phyloP scores from a whole-genome alignment of 2,888 invertebrate genomes.

The Zeuzera pyrina region DNA sequence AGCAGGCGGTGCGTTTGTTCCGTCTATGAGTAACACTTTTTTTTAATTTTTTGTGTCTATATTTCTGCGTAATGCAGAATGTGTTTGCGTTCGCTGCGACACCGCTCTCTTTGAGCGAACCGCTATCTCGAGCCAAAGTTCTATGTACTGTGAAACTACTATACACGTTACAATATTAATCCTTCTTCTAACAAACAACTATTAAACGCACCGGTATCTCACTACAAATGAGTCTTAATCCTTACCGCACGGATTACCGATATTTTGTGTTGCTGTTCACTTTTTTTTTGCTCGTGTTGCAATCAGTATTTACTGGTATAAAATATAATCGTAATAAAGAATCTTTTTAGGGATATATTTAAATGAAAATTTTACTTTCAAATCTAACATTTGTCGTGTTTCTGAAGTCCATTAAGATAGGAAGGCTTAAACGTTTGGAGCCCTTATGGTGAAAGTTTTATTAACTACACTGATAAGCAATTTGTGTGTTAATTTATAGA shows the following conservation, averaged over 20 bases:
- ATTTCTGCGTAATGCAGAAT: slow-evolving; percentile 48
- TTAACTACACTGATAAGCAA: slow-evolving; percentile 37
- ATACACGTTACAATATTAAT: slow-evolving; percentile 54
- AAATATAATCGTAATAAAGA: too few relatives aligned
- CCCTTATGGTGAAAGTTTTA: slow-evolving; percentile 36
- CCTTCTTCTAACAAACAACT: slow-evolving; percentile 51
- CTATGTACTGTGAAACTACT: slow-evolving; percentile 36
- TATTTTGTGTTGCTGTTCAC: slow-evolving; percentile 53
- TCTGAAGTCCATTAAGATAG: slow-evolving; percentile 6
- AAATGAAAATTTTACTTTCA: slow-evolving; percentile 22
- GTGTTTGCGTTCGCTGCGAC: slow-evolving; percentile 26
- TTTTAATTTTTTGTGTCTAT: slow-evolving; percentile 33
- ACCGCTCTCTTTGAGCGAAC: slow-evolving; percentile 26
- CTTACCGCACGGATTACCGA: slow-evolving; percentile 54
- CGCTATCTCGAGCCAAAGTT: slow-evolving; percentile 26
- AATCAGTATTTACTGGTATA: too few relatives aligned
- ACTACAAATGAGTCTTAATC: slow-evolving; percentile 58
- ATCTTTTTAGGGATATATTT: too few relatives aligned
- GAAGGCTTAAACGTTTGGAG: slow-evolving; percentile 10
- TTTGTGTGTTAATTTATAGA: too few relatives aligned
- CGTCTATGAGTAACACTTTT: too few relatives aligned
- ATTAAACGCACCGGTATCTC: slow-evolving; percentile 52
- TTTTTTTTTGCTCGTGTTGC: slow-evolving; percentile 19
- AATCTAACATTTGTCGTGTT: slow-evolving; percentile 16
- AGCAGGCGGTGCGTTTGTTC: not conserved